Conservation (phyloP, 2,888 invertebrate species). For the Torymus auratus region DNA sequence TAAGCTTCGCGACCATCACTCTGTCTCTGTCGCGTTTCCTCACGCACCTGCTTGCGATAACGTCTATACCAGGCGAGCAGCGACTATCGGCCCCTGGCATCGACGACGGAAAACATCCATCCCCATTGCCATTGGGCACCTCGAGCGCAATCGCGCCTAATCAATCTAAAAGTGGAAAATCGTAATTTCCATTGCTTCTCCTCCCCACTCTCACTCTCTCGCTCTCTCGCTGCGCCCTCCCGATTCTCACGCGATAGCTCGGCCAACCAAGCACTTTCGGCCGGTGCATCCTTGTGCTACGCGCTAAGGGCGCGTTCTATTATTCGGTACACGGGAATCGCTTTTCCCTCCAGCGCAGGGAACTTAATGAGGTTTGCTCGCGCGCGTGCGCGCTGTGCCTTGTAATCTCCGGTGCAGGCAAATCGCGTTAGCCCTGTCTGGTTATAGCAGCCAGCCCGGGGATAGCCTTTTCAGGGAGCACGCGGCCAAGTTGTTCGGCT, state of each 20-base stretch:
- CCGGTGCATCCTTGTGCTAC: not conserved
- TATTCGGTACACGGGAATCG: constrained; percentile 1
- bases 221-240: not conserved
- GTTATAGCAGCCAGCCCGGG: too few species aligned
- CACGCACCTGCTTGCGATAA: not conserved
- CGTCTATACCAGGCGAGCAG: too few species aligned
- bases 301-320: not conserved
- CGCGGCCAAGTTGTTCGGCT: too few species aligned
- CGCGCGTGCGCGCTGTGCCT: not conserved
- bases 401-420: constrained; percentile 18
- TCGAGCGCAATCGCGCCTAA: constrained; percentile 9
- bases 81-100: not conserved
- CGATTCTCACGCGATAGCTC: not conserved
- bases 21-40: not conserved
- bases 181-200: constrained; percentile 18
- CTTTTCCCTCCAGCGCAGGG: not conserved
- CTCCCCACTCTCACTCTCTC: not conserved
- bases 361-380: not conserved
- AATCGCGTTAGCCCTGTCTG: constrained; percentile 7
- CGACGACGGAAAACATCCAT: not conserved
- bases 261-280: not conserved
- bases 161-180: constrained; percentile 39
- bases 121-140: not conserved
- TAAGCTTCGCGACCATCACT: not conserved
- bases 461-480: not conserved